Evolutionary conservation across 2,113 vertebrate genomes (phyloP), one percentile per base, ranked within the genome.

Genomic region (Scartelaos histophorus): DNA sequence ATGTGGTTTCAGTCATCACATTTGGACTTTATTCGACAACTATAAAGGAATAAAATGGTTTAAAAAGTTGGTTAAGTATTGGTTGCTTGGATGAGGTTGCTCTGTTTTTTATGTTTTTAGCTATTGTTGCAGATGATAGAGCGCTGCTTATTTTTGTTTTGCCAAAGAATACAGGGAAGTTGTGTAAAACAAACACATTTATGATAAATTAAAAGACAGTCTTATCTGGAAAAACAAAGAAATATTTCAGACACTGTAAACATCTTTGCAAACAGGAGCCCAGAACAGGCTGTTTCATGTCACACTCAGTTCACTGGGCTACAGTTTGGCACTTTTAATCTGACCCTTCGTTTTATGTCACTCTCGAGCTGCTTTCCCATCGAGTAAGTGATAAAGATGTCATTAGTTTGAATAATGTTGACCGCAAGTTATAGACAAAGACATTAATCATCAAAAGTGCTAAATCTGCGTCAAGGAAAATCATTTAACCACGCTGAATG

Each of bases 371-470:
- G 69, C 53, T 73, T 84, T 87, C 61, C 87, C 78, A 81, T 87
- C 78, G 85, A 60, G 64, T 71, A 69, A 84, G 82, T 74, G 85
- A 88, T 88, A 86, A 85, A 81, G 76, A 82, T 83, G 78, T 78
- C 70, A 85, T 89, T 89, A 82, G 66, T 68, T 79, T 82, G 70
- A 87, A 83, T 73, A 60, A 82, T 86, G 86, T 84, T 79, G 82
- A 87, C 78, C 71, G 81, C 76, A 82, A 79, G 68, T 82, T 67
- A 76, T 62, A 22, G 66, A 51, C 69, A 58, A 76, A 79, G 16
- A 56, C 74, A 80, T 91, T 82, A 93, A 92, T 89, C 90, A 89
- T 34, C 13, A 56, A 71, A 25, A 29, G 66, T 88, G 80, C 76
- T 83, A 90, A 73, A 66, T 76, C 74, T 1, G 17, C 69, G 82